A percentile compares a stretch with the other conserved stretches of the same genome.
Conservation (phyloP, 2,797 vertebrate species). For the Buceros bicornis region DNA sequence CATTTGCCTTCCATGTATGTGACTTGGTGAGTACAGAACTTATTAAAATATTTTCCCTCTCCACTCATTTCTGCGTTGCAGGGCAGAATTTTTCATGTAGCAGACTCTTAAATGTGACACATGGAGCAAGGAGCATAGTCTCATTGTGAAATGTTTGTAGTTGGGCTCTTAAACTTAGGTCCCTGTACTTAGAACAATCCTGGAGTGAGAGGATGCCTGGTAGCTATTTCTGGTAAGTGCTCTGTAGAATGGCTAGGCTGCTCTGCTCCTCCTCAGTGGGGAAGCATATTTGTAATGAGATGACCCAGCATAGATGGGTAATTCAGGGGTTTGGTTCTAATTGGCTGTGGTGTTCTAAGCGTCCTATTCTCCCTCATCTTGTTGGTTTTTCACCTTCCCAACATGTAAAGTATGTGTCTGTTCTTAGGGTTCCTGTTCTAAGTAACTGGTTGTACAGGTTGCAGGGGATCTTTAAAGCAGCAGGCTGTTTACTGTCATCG, state of each 20-base stretch:
- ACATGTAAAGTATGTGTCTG: rapidly evolving
- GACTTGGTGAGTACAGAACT: neutral
- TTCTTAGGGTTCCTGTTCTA: neutral
- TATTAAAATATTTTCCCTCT: neutral
- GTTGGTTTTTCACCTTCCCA: neutral
- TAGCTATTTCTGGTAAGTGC: neutral
- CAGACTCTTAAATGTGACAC: neutral
- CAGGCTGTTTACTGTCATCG: neutral
- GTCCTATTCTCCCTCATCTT: neutral
- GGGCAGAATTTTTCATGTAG: neutral
- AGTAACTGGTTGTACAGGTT: neutral
- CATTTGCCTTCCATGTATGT: neutral
- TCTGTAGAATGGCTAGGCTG: neutral
- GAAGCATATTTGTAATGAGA: neutral
- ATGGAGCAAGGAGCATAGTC: neutral
- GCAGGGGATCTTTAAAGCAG: neutral
- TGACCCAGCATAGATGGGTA: neutral
- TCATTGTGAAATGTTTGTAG: neutral
- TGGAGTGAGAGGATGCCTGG: neutral
- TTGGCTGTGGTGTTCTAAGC: neutral
- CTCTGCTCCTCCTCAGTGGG: neutral
- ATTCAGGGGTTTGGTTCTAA: neutral
- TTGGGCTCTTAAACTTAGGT: neutral
- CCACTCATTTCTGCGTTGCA: neutral
- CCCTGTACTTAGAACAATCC: neutral